Percentiles rank a stretch among this genome's conserved stretches.
phyloP scores from a whole-genome alignment of 1,140 invertebrate genomes.

The Scaptomyza hsui region DNA sequence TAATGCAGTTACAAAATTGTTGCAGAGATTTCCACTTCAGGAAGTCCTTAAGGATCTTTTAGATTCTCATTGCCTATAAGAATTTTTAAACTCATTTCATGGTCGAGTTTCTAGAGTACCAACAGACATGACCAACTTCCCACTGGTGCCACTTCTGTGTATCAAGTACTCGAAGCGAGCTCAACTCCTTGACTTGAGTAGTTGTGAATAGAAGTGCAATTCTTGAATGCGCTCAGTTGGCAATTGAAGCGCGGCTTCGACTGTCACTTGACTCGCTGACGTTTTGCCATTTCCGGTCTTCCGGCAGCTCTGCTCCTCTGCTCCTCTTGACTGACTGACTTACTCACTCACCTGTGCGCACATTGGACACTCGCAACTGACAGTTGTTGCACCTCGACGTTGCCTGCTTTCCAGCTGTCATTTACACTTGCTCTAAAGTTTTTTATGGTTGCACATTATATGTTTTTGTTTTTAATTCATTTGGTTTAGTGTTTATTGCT shows the following conservation, averaged over 20 bases:
- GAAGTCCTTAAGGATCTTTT: neutral
- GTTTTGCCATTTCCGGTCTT: neutral
- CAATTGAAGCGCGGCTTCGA: neutral
- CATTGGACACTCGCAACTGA: conserved; percentile 36
- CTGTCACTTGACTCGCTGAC: neutral
- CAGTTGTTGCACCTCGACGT: conserved; percentile 1
- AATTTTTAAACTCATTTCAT: neutral
- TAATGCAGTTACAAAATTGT: neutral
- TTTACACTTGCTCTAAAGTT: neutral
- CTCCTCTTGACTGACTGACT: neutral
- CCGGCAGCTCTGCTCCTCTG: no score
- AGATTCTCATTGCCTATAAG: neutral
- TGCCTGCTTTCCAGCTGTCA: neutral
- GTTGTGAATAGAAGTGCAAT: neutral
- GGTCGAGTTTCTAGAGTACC: neutral
- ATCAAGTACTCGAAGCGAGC: neutral
- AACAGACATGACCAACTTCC: neutral
- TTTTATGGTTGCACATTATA: neutral
- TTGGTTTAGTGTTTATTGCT: neutral
- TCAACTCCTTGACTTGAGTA: neutral
- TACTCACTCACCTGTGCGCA: conserved; percentile 59
- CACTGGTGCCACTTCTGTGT: neutral
- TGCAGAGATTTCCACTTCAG: neutral
- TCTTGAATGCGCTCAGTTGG: neutral
- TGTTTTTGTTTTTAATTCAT: neutral